These are phyloP conservation scores for Chirona hameri DNA, from an alignment of 2,888 invertebrate species.

Conservation along the genomic window DNA sequence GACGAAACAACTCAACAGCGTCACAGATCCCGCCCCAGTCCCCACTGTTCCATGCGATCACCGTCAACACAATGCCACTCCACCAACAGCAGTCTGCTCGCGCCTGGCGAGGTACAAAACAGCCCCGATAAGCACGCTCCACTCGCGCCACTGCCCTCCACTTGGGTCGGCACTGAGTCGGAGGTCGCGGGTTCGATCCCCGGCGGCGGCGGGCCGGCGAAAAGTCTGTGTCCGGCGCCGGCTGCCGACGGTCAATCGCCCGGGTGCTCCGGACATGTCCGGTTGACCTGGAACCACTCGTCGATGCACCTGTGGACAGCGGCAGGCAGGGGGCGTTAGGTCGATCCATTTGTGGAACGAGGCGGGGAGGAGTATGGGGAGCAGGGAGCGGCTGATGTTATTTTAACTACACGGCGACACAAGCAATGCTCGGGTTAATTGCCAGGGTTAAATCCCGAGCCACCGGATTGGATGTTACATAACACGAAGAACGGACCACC, in stretches of 20 bases:
- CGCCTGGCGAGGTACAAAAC: neutral
- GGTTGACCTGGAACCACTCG: constrained; percentile 98
- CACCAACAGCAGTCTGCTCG: neutral
- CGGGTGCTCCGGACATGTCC: constrained; percentile 98
- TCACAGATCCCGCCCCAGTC: no score
- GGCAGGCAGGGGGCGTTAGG: constrained; percentile 44
- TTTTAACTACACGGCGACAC: no score
- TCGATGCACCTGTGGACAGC: constrained; percentile 71
- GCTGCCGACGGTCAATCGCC: constrained; percentile 62
- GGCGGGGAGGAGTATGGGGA: no score
- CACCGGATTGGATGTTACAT: no score
- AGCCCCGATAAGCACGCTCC: neutral
- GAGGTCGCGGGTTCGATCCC: neutral
- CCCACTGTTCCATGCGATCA: no score
- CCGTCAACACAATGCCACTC: no score
- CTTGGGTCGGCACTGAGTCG: neutral
- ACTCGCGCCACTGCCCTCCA: neutral
- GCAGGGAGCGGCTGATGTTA: no score
- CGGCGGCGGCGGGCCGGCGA: neutral
- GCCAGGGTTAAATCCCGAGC: no score
- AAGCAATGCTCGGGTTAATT: no score
- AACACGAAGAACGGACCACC: no score
- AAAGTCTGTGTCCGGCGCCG: neutral
- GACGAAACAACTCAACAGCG: no score
- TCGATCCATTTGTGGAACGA: no score